Evolutionary conservation across 2,797 vertebrate species (phyloP).

Genomic region (Poecile montanus): DNA sequence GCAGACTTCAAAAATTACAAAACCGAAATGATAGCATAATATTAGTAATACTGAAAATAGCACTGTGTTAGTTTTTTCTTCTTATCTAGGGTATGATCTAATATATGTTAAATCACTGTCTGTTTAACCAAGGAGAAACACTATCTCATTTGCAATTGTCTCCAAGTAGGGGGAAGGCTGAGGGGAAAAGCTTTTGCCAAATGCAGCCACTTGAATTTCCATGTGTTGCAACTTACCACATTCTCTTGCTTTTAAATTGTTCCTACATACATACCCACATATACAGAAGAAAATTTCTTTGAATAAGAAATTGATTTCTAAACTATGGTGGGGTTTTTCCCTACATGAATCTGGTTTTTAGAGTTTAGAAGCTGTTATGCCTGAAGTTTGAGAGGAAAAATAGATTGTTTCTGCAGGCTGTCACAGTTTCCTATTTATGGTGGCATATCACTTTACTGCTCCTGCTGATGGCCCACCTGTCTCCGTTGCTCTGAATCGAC

Average conservation of each 20-base stretch:
- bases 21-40: neutral
- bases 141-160: neutral
- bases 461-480: neutral
- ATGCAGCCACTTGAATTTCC: neutral
- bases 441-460: constrained; percentile 27
- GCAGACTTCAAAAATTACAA: neutral
- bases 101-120: neutral
- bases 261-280: neutral
- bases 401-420: neutral
- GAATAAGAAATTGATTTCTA: neutral
- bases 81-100: neutral
- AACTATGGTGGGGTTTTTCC: rapidly evolving
- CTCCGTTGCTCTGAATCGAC: neutral
- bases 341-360: neutral
- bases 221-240: neutral
- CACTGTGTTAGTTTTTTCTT: neutral
- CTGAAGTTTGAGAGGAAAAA: constrained; percentile 3
- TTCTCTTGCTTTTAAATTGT: neutral
- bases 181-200: neutral
- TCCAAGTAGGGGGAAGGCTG: neutral
- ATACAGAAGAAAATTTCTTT: neutral
- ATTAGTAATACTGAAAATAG: neutral
- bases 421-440: neutral
- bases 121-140: neutral
- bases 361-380: neutral